Evolutionary conservation across 2,888 invertebrate species (phyloP).

Genomic region (Oscheius sp.): DNA sequence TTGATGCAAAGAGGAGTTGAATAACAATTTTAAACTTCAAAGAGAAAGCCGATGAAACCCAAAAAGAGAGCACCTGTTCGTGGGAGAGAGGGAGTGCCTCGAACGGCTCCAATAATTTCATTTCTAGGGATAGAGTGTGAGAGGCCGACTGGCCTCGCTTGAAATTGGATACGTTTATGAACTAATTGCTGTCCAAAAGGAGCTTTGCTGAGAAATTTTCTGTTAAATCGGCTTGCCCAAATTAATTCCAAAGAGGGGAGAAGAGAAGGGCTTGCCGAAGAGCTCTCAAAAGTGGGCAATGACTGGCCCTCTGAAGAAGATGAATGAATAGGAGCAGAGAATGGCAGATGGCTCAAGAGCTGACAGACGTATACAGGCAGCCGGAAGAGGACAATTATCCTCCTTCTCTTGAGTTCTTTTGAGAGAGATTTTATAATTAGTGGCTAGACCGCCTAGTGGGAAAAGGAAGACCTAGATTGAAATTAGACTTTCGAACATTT

Average conservation of each 20-base stretch:
- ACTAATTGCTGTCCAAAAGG: slow-evolving; percentile 14
- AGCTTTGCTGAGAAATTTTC: too few species aligned
- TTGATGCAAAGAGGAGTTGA: too few species aligned
- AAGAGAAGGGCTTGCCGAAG: background rate
- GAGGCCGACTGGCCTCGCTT: too few species aligned
- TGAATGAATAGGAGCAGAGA: slow-evolving; percentile 13
- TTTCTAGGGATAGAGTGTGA: background rate
- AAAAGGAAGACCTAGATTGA: background rate
- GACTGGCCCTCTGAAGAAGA: slow-evolving; percentile 6
- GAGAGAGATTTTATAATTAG: background rate
- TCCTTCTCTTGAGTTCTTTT: background rate
- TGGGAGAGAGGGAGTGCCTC: too few species aligned
- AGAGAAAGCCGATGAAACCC: background rate
- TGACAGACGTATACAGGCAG: slow-evolving; percentile 23
- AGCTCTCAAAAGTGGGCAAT: slow-evolving; percentile 17
- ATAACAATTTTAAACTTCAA: too few species aligned
- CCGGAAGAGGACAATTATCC: slow-evolving; percentile 15
- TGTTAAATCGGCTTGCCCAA: too few species aligned
- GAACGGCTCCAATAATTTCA: slow-evolving; percentile 1
- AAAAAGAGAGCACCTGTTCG: background rate
- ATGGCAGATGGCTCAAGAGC: slow-evolving; percentile 26
- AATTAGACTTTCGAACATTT: background rate
- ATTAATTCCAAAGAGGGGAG: background rate
- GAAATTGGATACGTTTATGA: slow-evolving; percentile 17
- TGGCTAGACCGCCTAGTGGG: background rate